Evolutionary conservation across 2,888 invertebrate genomes (phyloP).

Genomic region (Drosophila mettleri): DNA sequence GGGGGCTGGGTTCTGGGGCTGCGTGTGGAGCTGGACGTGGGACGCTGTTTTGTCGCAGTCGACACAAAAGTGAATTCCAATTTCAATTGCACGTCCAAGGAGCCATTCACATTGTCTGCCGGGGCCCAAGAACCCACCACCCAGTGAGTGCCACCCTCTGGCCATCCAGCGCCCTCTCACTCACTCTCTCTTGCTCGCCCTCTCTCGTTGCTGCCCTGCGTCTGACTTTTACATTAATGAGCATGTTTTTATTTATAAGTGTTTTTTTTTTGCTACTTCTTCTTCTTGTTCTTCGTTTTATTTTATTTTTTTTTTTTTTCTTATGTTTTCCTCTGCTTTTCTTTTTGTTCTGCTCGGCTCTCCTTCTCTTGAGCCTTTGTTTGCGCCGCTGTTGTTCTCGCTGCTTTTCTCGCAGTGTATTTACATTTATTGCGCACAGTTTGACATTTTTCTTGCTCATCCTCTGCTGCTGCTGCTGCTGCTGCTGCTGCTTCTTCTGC

Average conservation of each 20-base stretch:
- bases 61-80: conserved; percentile 76
- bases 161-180: neutral
- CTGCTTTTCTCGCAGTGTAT: conserved; percentile 23
- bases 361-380: conserved; percentile 30
- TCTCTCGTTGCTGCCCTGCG: neutral
- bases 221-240: conserved; percentile 79
- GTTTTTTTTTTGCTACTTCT: conserved; percentile 40
- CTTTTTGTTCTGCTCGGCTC: conserved; percentile 17
- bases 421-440: conserved; percentile 53
- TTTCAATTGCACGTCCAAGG: conserved; percentile 68
- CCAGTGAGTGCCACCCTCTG: conserved; percentile 3
- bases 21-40: conserved; percentile 3
- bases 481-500: conserved; percentile 7
- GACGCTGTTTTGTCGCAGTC: conserved; percentile 31
- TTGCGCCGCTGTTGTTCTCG: conserved; percentile 28
- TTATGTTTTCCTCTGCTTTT: conserved; percentile 33
- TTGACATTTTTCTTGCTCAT: conserved; percentile 32
- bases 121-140: conserved; percentile 1
- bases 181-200: conserved; percentile 1
- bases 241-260: conserved; percentile 81
- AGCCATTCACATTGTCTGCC: conserved; percentile 56
- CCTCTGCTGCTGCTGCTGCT: neutral
- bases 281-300: conserved; percentile 7
- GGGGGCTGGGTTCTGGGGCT: neutral
- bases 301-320: conserved; percentile 20